Conservation (phyloP, 2,888 invertebrate species). For the Drosophila tripunctata region DNA sequence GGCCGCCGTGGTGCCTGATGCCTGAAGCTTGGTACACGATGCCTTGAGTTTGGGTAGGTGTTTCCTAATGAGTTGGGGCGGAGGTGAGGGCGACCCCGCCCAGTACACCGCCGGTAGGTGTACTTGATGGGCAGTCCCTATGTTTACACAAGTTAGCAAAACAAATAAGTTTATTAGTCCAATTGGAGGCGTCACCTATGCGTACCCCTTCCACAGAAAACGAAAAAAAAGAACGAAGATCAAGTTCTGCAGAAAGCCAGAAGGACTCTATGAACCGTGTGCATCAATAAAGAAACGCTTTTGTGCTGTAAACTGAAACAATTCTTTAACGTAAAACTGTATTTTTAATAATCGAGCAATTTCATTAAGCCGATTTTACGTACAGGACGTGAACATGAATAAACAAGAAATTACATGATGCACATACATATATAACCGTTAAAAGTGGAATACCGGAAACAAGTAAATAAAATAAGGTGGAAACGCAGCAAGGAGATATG, state of each 20-base stretch:
- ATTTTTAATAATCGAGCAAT: conserved; percentile 39
- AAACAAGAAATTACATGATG: conserved; percentile 19
- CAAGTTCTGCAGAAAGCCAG: background rate
- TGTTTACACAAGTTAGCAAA: conserved; percentile 69
- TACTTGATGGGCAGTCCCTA: conserved; percentile 67
- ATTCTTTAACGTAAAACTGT: background rate
- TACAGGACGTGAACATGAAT: background rate
- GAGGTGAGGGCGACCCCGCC: conserved; percentile 58
- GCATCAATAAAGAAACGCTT: background rate
- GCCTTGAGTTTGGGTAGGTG: conserved; percentile 55
- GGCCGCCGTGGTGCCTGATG: conserved; percentile 22
- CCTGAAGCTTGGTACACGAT: background rate
- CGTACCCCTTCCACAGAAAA: background rate
- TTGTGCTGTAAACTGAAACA: background rate
- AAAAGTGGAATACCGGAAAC: conserved; percentile 11
- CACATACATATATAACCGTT: conserved; percentile 38
- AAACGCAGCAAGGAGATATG: background rate
- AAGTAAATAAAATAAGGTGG: conserved; percentile 6
- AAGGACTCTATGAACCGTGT: conserved; percentile 20
- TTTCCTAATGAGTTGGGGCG: conserved; percentile 70
- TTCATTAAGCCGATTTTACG: conserved; percentile 47
- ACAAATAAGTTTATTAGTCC: conserved; percentile 75
- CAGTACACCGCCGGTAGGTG: conserved; percentile 49
- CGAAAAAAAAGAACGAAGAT: background rate
- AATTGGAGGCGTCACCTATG: conserved; percentile 46